Percentiles rank a stretch among this genome's conserved stretches.
Evolutionary conservation across 2,888 invertebrate species (phyloP).

Genomic region (Antheraea assamensis): DNA sequence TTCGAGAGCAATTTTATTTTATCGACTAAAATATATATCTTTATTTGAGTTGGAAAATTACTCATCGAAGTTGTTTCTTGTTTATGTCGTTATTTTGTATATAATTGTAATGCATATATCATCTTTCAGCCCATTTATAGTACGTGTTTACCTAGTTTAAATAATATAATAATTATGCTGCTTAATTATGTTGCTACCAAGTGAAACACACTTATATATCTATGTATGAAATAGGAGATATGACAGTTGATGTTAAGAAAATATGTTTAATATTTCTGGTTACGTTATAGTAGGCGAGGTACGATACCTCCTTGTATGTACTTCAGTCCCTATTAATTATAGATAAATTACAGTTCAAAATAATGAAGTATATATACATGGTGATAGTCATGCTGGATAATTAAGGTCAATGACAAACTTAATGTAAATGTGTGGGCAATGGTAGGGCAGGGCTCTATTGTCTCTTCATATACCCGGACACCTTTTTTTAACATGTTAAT

Average conservation of each 20-base stretch:
- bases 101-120: no score
- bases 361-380: not conserved
- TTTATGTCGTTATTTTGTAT: no score
- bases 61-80: no score
- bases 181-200: not conserved
- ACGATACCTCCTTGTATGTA: not conserved
- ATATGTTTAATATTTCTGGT: not conserved
- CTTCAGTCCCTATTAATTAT: not conserved
- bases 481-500: not conserved
- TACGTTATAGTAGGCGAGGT: no score
- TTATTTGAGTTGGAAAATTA: not conserved
- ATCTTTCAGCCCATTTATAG: no score
- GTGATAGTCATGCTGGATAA: not conserved
- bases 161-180: not conserved
- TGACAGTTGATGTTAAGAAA: not conserved
- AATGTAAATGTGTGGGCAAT: not conserved
- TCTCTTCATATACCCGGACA: not conserved
- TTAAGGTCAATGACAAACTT: slow-evolving; percentile 6
- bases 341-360: not conserved
- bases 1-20: not conserved
- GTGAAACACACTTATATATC: not conserved
- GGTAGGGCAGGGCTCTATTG: slow-evolving; percentile 9
- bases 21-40: not conserved
- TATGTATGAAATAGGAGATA: not conserved
- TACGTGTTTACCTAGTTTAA: no score